Evolutionary conservation across 1,140 invertebrate species (phyloP).

Genomic region (honey bee (Apis mellifera)): Amel_HAv3.1 CM009943.2:2771001-2771500

Average conservation of each 20-base stretch:
- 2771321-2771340: constrained; percentile 39
- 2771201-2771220: background rate
- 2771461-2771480: constrained; percentile 1
- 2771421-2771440: constrained; percentile 61
- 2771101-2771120: constrained; percentile 38
- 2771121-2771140: constrained; percentile 29
- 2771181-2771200: background rate
- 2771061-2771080: constrained; percentile 74
- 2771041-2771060: constrained; percentile 76
- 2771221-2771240: background rate
- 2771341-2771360: constrained; percentile 61
- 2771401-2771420: constrained; percentile 52
- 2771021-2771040: constrained; percentile 75
- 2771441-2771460: constrained; percentile 62
- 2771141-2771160: constrained; percentile 59
- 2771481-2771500: constrained; percentile 39
- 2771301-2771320: background rate
- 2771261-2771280: background rate
- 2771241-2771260: constrained; percentile 9
- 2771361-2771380: constrained; percentile 51
- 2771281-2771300: background rate
- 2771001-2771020: constrained; percentile 70
- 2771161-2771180: constrained; percentile 56
- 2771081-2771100: constrained; percentile 61
- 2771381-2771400: constrained; percentile 46